Base-by-base conservation (phyloP, 2,888 invertebrate genomes). In the Heliconius erato region DNA sequence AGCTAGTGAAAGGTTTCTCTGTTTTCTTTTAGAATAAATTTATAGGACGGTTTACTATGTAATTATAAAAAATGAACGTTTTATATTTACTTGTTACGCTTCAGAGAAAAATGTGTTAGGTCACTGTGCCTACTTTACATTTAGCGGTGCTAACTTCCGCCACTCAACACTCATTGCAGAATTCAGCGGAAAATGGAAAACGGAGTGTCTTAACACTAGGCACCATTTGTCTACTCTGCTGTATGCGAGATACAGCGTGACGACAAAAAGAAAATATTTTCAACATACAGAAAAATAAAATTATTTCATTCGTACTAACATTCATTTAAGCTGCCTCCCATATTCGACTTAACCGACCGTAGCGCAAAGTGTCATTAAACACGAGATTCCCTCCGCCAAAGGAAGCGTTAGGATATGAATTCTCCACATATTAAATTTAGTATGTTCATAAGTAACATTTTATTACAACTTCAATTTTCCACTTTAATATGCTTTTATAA, bases 301-400 rank as follows among this genome's bases (percentile, higher is more conserved):
- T 72, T 19, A 26, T 67, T 67, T 16, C 67, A 28, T 67, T 19
- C 28, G 16, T 28, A 67, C 67, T 9, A 72, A 26, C 72, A 72
- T n/a, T 44, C 44, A 72, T 72, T 72, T 71, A 26, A 71, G 26
- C 16, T n/a, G 3, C 11, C 28, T 68, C 28, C 32, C 65, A 78
- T 78, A 68, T 68, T 44, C 44, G 28, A 28, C 14, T 78, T 68
- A 78, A 78, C 67, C 67, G 44, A 78, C 44, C 78, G 78, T 78
- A 68, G 44, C 78, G 49, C 44, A 32, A 78, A 74, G 49, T 63
- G 32, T 71, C 81, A 77, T 81, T 81, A 81, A 68, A 35, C 69
- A 80, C 68, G 54, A 65, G 68, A 76, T 74, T 80, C 40, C 67
- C 54, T n/a, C 68, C 68, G 68, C 76, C 76, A 68, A 76, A 35